Conservation (phyloP, 1,140 invertebrate genomes). For the Trichonephila clavata region DNA sequence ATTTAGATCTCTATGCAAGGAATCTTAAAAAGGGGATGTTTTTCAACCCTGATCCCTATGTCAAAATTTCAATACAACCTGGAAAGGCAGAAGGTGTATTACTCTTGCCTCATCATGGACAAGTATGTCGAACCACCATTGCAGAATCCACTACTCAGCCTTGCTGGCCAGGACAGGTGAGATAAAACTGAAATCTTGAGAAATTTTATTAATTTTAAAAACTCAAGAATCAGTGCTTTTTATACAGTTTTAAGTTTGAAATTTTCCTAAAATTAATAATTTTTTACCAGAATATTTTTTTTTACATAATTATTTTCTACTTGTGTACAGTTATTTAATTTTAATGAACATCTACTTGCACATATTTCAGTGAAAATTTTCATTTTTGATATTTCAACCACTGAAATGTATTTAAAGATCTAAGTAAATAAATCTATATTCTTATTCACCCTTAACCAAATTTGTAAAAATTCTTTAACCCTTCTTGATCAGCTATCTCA, state of each 20-base stretch:
- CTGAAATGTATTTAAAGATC: too few relatives aligned
- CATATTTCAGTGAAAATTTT: too few relatives aligned
- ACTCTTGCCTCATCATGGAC: conserved; percentile 81
- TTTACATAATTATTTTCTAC: too few relatives aligned
- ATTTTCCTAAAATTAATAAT: too few relatives aligned
- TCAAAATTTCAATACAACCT: conserved; percentile 82
- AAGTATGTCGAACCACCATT: conserved; percentile 81
- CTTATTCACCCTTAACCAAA: too few relatives aligned
- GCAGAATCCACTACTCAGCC: conserved; percentile 82
- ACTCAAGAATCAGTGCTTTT: neutral
- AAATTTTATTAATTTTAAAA: neutral
- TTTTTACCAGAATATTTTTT: too few relatives aligned
- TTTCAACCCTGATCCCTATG: conserved; percentile 83
- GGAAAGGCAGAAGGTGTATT: conserved; percentile 79
- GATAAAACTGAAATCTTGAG: neutral
- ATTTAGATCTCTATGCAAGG: conserved; percentile 81
- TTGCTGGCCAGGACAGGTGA: conserved; percentile 81
- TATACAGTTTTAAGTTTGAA: neutral
- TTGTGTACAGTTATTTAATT: too few relatives aligned
- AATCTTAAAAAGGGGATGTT: conserved; percentile 83
- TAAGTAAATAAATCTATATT: too few relatives aligned
- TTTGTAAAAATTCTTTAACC: too few relatives aligned
- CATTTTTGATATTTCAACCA: too few relatives aligned
- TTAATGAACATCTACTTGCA: too few relatives aligned
- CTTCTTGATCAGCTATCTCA: too few relatives aligned